Evolutionary conservation across 2,888 invertebrate genomes (phyloP).

Genomic region (Apotomis turbidana): DNA sequence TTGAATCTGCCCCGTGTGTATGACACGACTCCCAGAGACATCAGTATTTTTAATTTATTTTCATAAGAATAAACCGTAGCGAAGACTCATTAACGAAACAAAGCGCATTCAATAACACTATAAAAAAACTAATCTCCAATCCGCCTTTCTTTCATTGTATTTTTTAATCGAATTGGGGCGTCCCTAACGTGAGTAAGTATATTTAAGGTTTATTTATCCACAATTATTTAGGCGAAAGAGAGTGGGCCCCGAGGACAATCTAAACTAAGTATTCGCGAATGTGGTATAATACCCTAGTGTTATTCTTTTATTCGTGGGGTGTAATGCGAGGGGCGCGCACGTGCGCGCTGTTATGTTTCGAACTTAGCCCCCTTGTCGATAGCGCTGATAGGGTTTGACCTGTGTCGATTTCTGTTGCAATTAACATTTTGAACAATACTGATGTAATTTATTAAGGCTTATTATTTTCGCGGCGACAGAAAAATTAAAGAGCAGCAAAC

Average conservation of each 20-base stretch:
- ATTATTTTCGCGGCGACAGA: no score
- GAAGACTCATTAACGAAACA: background rate
- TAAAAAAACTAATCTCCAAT: slow-evolving; percentile 49
- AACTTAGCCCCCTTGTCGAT: slow-evolving; percentile 60
- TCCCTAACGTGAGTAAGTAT: slow-evolving; percentile 46
- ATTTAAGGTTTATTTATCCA: slow-evolving; percentile 75
- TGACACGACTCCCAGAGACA: no score
- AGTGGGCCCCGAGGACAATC: slow-evolving; percentile 56
- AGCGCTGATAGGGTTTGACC: slow-evolving; percentile 69
- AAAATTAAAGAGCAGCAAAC: no score
- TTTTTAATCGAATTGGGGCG: slow-evolving; percentile 39
- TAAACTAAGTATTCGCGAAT: slow-evolving; percentile 67
- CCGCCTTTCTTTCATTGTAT: slow-evolving; percentile 30
- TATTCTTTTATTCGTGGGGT: slow-evolving; percentile 54
- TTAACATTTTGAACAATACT: slow-evolving; percentile 16
- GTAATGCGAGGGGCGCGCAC: slow-evolving; percentile 60
- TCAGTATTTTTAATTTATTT: no score
- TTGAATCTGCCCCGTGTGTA: no score
- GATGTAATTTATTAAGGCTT: no score
- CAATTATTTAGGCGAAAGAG: slow-evolving; percentile 68
- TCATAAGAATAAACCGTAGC: background rate
- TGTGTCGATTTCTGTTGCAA: slow-evolving; percentile 54
- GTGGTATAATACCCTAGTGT: slow-evolving; percentile 66
- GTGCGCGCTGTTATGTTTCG: slow-evolving; percentile 69
- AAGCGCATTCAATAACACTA: slow-evolving; percentile 2